Conservation (phyloP, 1,140 invertebrate genomes). For the Diorhabda sublineata region DNA sequence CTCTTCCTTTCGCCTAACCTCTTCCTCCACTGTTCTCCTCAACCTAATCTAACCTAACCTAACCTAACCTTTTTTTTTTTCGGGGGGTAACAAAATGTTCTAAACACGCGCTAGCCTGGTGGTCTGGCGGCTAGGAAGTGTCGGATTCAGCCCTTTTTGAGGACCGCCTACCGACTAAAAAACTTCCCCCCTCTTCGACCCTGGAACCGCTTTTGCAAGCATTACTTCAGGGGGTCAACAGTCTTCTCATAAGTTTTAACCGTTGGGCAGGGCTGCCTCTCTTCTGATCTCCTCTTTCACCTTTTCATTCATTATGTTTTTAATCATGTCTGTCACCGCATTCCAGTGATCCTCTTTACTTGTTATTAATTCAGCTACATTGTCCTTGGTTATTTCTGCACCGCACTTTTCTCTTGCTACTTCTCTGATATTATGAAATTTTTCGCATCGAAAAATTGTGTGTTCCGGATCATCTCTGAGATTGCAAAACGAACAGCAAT, state of each 20-base stretch:
- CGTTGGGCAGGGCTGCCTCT: not conserved
- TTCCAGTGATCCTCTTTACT: too few relatives aligned
- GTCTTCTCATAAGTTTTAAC: not conserved
- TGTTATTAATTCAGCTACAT: too few relatives aligned
- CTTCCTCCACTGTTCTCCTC: not conserved
- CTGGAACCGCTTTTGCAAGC: not conserved
- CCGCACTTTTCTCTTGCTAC: too few relatives aligned
- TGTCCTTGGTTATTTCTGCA: too few relatives aligned
- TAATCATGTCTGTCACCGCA: not conserved
- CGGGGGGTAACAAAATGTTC: not conserved
- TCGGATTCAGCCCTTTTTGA: slow-evolving; percentile 7
- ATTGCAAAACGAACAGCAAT: too few relatives aligned
- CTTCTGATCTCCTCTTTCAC: not conserved
- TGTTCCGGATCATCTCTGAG: too few relatives aligned
- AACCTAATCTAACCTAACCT: slow-evolving; percentile 15
- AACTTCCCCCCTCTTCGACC: not conserved
- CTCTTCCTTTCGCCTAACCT: not conserved
- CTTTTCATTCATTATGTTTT: not conserved
- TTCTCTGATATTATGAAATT: too few relatives aligned
- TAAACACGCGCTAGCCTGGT: slow-evolving; percentile 8
- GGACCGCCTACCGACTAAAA: slow-evolving; percentile 9
- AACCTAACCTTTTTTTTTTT: slow-evolving; percentile 6
- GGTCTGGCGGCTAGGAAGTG: slow-evolving; percentile 3
- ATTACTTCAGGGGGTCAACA: not conserved
- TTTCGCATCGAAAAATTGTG: too few relatives aligned